Conservation (phyloP, 2,888 invertebrate genomes). For the Charanyca ferruginea region DNA sequence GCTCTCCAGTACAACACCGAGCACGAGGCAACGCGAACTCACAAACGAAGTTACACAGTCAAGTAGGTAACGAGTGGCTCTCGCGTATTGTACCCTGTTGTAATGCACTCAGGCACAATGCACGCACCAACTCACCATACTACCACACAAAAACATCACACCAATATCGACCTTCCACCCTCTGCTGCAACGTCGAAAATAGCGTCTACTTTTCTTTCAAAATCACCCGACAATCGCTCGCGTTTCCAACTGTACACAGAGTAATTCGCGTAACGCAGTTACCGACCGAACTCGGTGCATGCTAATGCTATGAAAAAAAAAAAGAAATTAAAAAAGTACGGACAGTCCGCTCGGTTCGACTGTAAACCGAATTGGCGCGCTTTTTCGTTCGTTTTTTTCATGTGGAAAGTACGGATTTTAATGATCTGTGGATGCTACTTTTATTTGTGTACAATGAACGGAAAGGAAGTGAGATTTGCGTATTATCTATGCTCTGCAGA, state of each 20-base stretch:
- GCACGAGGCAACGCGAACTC: conserved; percentile 75
- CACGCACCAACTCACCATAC: conserved; percentile 60
- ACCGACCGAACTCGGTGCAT: conserved; percentile 83
- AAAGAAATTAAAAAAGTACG: conserved; percentile 72
- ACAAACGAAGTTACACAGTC: conserved; percentile 90
- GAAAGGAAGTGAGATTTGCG: conserved; percentile 27
- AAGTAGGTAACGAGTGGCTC: conserved; percentile 90
- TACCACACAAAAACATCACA: conserved; percentile 34
- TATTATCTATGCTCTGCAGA: conserved; percentile 19
- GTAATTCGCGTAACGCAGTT: conserved; percentile 82
- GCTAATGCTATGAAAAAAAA: conserved; percentile 79
- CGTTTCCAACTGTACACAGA: conserved; percentile 57
- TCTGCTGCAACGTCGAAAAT: conserved; percentile 38
- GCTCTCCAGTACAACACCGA: conserved; percentile 66
- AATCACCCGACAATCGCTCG: conserved; percentile 54
- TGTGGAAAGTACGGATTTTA: conserved; percentile 55
- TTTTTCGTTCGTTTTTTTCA: conserved; percentile 67
- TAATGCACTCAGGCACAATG: conserved; percentile 71
- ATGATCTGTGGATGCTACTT: conserved; percentile 60
- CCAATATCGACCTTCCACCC: conserved; percentile 34
- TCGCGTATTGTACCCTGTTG: conserved; percentile 80
- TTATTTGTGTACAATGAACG: conserved; percentile 34
- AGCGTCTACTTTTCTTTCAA: conserved; percentile 11
- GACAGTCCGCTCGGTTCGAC: conserved; percentile 71
- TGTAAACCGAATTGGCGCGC: conserved; percentile 75